Evolutionary conservation across 2,797 vertebrate species (phyloP), one percentile per base, ranked within the genome.

Genomic region (Spinus olivaceus): DNA sequence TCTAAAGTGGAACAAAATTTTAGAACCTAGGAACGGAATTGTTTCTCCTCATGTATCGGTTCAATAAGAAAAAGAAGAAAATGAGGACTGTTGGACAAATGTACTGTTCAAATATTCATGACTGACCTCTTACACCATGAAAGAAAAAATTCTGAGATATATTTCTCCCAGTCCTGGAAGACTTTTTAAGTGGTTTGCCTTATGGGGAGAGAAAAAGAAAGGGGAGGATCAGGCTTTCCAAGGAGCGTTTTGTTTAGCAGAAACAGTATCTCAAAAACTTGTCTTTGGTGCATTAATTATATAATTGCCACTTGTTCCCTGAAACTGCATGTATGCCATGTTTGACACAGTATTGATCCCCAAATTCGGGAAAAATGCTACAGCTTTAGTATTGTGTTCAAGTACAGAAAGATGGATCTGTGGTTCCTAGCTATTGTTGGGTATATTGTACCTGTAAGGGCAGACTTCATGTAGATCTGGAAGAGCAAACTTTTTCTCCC

Each of bases 51-150:
- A 57, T 73, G 56, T 78, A 65, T 80, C 1, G 2, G 51, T 95
- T 96, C 86, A 67, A 49, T 88, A 86, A 92, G 57, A 61, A 95
- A 95, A 80, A 76, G 85, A 86, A 96, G 90, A 96, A 96, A 94
- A 81, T 41, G 2, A 33, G 71, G 69, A 88, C 92, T 89, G 54
- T 79, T 88, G 94, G 88, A 90, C 83, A 71, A 92, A 41, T 4
- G 12, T 44, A 15, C 86, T 93, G 78, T 54, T 91, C 77, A 90
- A 30, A 82, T 82, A 64, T 59, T 93, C 35, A 15, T 65, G 72
- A 90, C 77, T 83, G 82, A 86, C 81, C 53, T 63, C 79, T 90
- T 85, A 79, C 57, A 92, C 33, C 50, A 65, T 27, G 81, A 78
- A 91, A 88, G 49, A 84, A 92, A 88, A 88, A 64, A 90, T 92